Base-by-base conservation (phyloP, 2,797 vertebrate genomes). In the Poeciliopsis turneri region DNA sequence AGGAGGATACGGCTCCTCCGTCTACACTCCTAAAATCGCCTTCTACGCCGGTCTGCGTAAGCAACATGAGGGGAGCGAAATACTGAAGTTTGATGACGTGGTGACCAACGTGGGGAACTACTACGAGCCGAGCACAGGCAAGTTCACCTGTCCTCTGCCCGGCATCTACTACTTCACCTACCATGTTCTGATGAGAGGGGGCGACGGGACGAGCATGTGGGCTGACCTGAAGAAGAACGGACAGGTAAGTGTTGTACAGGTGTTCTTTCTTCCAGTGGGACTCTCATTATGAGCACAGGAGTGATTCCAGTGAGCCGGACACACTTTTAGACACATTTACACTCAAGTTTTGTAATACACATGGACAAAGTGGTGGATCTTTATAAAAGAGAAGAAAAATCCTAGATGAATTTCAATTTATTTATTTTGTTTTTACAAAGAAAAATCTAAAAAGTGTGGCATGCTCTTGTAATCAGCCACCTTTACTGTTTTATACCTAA, bases 101-200 rank as follows among this genome's bases (percentile, higher is more conserved):
- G 97, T 98, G 78, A 98, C 98, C 90, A 99, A 99, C 45, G 96
- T 99, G 82, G 98, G 98, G 79, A 97, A 97, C 93, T 97, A 97
- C 93, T 99, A 99, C 0, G 96, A 98, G 81, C 96, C 97, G 1
- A 96, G 96, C 10, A 98, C 97, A 0, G 98, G 98, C 83, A 98
- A 97, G 79, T 99, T 99, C 95, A 99, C 97, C 78, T 98, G 97
- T 87, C 97, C 97, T 9, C 94, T 97, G 82, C 95, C 96, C 0
- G 97, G 97, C 72, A 96, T 97, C 90, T 98, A 97, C 92, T 97
- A 97, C 94, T 98, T 98, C 90, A 97, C 95, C 83, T 98, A 97
- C 93, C 96, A 97, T n/a, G 96, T 98, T 78, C 94, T 98, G 86
- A 98, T 98, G 97, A 96, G 95, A 87, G 97, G 95, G 30, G 97